A percentile compares a stretch with the other conserved stretches of the same genome.
Evolutionary conservation across 2,888 invertebrate species (phyloP).

Genomic region (Glaucopsyche alexis): DNA sequence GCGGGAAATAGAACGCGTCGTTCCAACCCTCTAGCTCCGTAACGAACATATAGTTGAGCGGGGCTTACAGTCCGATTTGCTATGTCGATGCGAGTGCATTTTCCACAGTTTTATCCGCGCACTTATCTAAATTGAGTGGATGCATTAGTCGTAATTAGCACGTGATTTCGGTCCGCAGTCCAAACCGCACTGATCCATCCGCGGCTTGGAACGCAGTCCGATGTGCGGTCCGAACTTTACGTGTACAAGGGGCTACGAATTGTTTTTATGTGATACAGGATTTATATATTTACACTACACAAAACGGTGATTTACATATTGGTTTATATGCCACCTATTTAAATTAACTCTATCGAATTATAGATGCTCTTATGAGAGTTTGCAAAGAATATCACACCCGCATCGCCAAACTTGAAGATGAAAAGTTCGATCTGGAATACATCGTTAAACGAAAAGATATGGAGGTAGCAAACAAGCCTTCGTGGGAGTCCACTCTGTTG

Average conservation of each 20-base stretch:
- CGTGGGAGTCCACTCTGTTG: conserved; percentile 59
- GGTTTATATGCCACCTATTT: conserved; percentile 48
- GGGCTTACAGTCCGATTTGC: no score
- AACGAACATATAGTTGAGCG: no score
- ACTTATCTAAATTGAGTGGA: no score
- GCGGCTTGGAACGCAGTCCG: no score
- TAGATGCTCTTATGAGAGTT: conserved; percentile 88
- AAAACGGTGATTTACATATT: conserved; percentile 45
- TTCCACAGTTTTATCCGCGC: no score
- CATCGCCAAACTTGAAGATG: conserved; percentile 93
- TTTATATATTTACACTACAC: conserved; percentile 47
- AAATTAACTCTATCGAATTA: conserved; percentile 69
- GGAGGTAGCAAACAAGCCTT: conserved; percentile 88
- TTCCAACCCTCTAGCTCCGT: no score
- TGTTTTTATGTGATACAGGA: conserved; percentile 32
- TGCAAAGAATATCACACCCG: conserved; percentile 93
- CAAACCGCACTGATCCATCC: no score
- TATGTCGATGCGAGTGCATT: no score
- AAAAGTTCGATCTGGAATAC: conserved; percentile 99
- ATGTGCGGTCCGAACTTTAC: no score
- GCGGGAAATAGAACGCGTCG: no score
- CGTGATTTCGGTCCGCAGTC: no score
- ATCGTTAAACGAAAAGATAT: conserved; percentile 98
- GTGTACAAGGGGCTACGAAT: neutral
- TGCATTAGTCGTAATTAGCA: no score